Evolutionary conservation across 2,888 invertebrate species (phyloP).

Genomic region (Euplexia lucipara): DNA sequence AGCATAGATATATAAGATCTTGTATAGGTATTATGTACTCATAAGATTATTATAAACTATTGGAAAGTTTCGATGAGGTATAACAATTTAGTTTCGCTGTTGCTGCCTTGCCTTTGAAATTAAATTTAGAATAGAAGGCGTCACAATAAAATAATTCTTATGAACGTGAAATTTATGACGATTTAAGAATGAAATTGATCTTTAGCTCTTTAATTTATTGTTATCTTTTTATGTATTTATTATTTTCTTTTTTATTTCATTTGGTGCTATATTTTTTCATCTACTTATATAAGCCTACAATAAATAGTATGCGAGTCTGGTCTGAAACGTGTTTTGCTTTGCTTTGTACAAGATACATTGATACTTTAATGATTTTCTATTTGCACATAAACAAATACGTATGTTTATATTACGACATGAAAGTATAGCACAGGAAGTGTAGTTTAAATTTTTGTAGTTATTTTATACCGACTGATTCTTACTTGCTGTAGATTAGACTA

Average conservation of each 20-base stretch:
- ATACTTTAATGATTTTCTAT: constrained; percentile 12
- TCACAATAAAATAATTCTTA: constrained; percentile 46
- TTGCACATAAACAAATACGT: constrained; percentile 11
- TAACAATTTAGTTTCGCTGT: constrained; percentile 56
- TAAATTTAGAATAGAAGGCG: constrained; percentile 33
- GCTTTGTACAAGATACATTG: constrained; percentile 12
- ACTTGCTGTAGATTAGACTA: not conserved
- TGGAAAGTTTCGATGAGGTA: constrained; percentile 53
- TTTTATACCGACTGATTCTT: not conserved
- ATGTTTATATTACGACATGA: constrained; percentile 8
- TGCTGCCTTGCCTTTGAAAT: constrained; percentile 59
- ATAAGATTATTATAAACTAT: constrained; percentile 55
- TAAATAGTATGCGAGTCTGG: constrained; percentile 13
- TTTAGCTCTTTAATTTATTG: constrained; percentile 28
- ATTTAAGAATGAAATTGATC: constrained; percentile 20
- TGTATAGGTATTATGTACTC: constrained; percentile 63
- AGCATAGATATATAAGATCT: constrained; percentile 64
- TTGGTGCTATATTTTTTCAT: constrained; percentile 61
- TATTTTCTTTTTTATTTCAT: constrained; percentile 24
- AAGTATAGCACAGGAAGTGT: constrained; percentile 19
- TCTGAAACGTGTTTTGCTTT: constrained; percentile 28
- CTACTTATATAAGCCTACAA: constrained; percentile 16
- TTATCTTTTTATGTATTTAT: constrained; percentile 27
- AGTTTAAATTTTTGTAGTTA: not conserved
- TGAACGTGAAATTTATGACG: constrained; percentile 24